A percentile compares a stretch with the other conserved stretches of the same genome.
phyloP scores from a whole-genome alignment of 2,888 invertebrate genomes.

The Sussaba pulchella region DNA sequence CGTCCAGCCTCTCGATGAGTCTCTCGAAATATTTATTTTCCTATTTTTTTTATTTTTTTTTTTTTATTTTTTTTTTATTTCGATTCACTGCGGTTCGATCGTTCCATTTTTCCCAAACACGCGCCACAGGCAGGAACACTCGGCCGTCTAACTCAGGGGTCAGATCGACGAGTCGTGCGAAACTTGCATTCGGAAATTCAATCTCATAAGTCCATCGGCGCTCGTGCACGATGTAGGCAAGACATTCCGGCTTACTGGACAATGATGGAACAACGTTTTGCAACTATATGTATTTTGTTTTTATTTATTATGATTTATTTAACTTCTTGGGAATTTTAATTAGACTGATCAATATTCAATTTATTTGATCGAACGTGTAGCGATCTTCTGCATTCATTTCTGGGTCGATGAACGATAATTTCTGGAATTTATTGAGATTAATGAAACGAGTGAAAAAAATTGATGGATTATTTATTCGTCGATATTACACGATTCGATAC shows the following conservation, averaged over 20 bases:
- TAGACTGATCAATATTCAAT: not conserved
- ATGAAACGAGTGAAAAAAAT: too few relatives aligned
- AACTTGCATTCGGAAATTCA: not conserved
- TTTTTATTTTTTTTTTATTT: not conserved
- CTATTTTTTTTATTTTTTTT: not conserved
- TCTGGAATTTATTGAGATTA: too few relatives aligned
- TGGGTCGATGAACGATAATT: too few relatives aligned
- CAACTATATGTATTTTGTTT: not conserved
- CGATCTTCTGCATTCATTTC: too few relatives aligned
- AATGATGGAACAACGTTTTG: not conserved
- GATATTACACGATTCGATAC: too few relatives aligned
- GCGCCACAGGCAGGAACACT: conserved; percentile 26
- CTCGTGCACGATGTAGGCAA: too few relatives aligned
- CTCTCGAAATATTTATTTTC: conserved; percentile 52
- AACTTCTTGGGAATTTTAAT: too few relatives aligned
- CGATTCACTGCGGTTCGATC: not conserved
- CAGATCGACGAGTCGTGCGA: conserved; percentile 15
- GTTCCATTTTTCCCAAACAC: conserved; percentile 5
- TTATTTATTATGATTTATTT: too few relatives aligned
- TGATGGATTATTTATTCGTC: too few relatives aligned
- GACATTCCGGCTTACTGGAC: too few relatives aligned
- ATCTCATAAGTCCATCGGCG: not conserved
- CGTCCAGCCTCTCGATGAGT: conserved; percentile 31
- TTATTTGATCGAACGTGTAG: too few relatives aligned
- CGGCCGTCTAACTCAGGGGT: conserved; percentile 32